These are phyloP conservation scores for Trochalopteron elliotii DNA, from an alignment of 2,113 vertebrate species.

Conservation along the genomic window DNA sequence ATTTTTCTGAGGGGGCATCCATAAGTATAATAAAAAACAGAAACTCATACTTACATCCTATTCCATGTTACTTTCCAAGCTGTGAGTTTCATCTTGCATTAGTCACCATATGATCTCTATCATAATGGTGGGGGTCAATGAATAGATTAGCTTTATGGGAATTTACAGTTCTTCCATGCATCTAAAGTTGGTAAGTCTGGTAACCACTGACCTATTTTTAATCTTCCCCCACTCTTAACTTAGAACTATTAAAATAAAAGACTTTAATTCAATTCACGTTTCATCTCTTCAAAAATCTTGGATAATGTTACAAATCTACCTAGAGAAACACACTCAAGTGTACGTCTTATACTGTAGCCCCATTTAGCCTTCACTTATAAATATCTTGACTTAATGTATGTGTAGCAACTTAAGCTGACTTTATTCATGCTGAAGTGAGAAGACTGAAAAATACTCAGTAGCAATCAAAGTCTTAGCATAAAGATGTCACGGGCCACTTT, in stretches of 20 bases:
- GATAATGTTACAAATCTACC: constrained; percentile 72
- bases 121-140: constrained; percentile 99
- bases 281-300: constrained; percentile 70
- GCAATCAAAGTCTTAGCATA: constrained; percentile 63
- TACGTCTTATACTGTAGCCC: constrained; percentile 71
- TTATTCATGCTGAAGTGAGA: constrained; percentile 74
- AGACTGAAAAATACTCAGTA: constrained; percentile 68
- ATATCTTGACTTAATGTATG: constrained; percentile 68
- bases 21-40: constrained; percentile 97
- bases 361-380: constrained; percentile 67
- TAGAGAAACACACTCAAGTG: constrained; percentile 75
- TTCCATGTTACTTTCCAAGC: constrained; percentile 99
- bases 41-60: constrained; percentile 99
- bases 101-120: constrained; percentile 99
- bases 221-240: constrained; percentile 79
- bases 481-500: constrained; percentile 68
- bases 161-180: constrained; percentile 99
- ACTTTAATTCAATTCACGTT: constrained; percentile 69
- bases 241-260: constrained; percentile 75
- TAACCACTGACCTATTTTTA: constrained; percentile 81
- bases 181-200: constrained; percentile 94
- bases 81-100: constrained; percentile 99
- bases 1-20: constrained; percentile 99
- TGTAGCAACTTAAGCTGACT: constrained; percentile 69
- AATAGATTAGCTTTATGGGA: constrained; percentile 99